phyloP scores from a whole-genome alignment of 2,888 invertebrate genomes.

The Aspidiotus rigidus region DNA sequence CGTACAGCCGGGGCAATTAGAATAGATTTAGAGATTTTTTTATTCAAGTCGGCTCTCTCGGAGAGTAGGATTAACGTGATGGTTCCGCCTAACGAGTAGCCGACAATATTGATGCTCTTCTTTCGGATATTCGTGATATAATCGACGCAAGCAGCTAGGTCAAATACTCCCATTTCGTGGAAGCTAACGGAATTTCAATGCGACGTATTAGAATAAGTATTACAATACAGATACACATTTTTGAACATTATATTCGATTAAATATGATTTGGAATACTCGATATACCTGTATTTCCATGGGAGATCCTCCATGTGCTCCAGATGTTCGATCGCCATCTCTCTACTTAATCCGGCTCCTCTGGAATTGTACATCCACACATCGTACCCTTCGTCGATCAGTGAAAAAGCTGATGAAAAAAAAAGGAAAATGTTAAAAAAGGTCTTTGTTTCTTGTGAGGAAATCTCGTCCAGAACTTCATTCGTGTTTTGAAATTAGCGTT shows the following conservation, averaged over 20 bases:
- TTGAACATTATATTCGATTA: neutral
- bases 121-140: conserved; percentile 32
- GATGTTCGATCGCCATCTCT: conserved; percentile 28
- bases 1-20: conserved; percentile 36
- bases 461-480: no score
- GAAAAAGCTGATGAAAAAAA: conserved; percentile 32
- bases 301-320: conserved; percentile 18
- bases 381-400: conserved; percentile 35
- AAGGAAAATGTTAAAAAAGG: neutral
- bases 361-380: conserved; percentile 36
- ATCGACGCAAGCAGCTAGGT: conserved; percentile 34
- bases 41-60: conserved; percentile 36
- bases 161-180: conserved; percentile 36
- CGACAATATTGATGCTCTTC: conserved; percentile 33
- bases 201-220: no score
- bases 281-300: conserved; percentile 36
- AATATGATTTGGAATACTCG: neutral
- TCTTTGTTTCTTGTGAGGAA: no score
- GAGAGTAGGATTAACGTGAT: conserved; percentile 34
- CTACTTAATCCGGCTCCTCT: conserved; percentile 35
- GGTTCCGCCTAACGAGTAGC: conserved; percentile 36
- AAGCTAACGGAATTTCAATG: conserved; percentile 25
- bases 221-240: no score
- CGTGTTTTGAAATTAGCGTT: no score
- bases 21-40: conserved; percentile 35